Percentiles rank a stretch among this genome's conserved stretches.
phyloP scores from a whole-genome alignment of 2,113 vertebrate species.

The Menura novaehollandiae region DNA sequence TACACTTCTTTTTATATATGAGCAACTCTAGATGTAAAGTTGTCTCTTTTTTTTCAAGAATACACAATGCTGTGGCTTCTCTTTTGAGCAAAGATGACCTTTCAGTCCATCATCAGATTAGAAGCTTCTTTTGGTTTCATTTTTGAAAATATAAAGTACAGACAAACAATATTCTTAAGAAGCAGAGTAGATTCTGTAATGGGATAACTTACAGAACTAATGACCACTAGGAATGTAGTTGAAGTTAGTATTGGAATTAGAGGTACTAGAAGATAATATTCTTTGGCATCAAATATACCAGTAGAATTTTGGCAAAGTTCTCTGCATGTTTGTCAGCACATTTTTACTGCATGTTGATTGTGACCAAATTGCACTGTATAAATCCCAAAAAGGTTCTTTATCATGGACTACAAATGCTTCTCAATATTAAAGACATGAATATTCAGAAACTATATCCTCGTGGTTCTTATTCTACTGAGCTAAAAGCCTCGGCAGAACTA shows the following conservation, averaged over 20 bases:
- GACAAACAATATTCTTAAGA: not conserved
- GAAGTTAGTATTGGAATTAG: not conserved
- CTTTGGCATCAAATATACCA: not conserved
- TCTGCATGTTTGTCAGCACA: not conserved
- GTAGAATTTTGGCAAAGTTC: not conserved
- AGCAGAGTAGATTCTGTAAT: not conserved
- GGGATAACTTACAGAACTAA: not conserved
- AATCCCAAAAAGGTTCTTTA: not conserved
- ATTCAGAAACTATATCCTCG: not conserved
- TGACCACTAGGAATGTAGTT: not conserved
- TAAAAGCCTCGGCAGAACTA: not conserved
- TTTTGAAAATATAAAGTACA: not conserved
- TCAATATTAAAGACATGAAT: not conserved
- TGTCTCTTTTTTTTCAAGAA: not conserved
- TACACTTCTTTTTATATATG: not conserved
- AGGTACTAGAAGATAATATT: not conserved
- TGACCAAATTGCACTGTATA: not conserved
- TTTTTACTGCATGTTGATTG: not conserved
- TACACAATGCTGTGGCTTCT: not conserved
- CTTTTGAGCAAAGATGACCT: not conserved
- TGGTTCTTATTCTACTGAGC: not conserved
- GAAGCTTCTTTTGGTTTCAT: not conserved
- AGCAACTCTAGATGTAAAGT: not conserved
- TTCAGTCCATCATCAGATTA: rapidly evolving
- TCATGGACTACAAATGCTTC: not conserved